Evolutionary conservation across 23 tunicate genomes (phyloP).

Genomic region (Trididemnum miniatum): DNA sequence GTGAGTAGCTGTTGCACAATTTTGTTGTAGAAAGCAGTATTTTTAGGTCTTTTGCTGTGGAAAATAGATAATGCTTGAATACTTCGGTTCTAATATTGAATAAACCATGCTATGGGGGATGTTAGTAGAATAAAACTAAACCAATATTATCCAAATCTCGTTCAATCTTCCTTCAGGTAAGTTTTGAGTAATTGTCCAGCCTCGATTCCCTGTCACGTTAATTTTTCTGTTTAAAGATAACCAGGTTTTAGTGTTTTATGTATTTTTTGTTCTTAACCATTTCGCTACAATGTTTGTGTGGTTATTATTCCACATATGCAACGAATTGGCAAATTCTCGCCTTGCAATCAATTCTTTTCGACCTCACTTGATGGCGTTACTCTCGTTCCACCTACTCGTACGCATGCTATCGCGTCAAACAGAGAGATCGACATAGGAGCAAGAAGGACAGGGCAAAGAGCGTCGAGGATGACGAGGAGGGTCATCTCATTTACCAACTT

Average conservation of each 20-base stretch:
- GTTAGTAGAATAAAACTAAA: too few species aligned
- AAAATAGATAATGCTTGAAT: too few species aligned
- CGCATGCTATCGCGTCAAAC: slow-evolving; percentile 58
- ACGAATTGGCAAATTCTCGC: slow-evolving; percentile 80
- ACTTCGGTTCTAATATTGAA: too few species aligned
- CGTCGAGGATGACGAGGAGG: slow-evolving; percentile 97
- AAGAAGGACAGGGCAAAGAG: slow-evolving; percentile 97
- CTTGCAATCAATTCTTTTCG: slow-evolving; percentile 58
- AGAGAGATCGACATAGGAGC: slow-evolving; percentile 93
- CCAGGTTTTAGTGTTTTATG: too few species aligned
- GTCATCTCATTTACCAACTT: slow-evolving; percentile 93
- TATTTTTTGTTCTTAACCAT: not conserved
- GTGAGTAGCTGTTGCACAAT: slow-evolving; percentile 35
- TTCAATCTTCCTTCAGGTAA: too few species aligned
- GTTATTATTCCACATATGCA: slow-evolving; percentile 95
- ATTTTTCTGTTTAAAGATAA: too few species aligned
- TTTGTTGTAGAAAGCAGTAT: not conserved
- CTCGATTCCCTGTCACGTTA: too few species aligned
- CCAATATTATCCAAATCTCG: too few species aligned
- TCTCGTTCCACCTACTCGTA: slow-evolving; percentile 36
- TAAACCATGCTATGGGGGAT: too few species aligned
- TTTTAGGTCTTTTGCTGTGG: slow-evolving; percentile 19
- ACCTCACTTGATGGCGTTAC: slow-evolving; percentile 53
- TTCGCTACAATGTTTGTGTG: slow-evolving; percentile 75
- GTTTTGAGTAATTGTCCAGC: too few species aligned